Base-by-base conservation (phyloP, 1,140 invertebrate genomes). In the Bombus fervidus region DNA sequence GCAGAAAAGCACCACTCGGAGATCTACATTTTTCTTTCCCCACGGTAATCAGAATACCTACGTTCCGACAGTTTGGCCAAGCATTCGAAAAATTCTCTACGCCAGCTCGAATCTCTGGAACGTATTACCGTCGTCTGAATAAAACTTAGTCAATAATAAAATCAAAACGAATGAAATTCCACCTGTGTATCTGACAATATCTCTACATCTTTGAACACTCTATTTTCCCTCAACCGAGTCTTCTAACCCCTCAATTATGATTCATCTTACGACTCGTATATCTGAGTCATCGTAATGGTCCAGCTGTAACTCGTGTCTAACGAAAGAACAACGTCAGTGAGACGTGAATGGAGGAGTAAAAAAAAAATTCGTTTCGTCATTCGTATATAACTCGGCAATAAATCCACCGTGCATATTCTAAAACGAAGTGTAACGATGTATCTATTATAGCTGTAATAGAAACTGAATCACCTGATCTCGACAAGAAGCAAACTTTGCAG, bases 201-300 rank as follows among this genome's bases (percentile, higher is more conserved):
- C 18, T 22, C 18, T 37, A 9, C 34, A 34, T 18, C 34, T 8
- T 37, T 22, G 5, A 39, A 4, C 9, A 25, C 18, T 69, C 0
- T 18, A 37, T 69, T 69, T 39, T 41, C 12, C 25, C 9, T 15
- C 31, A 0, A n/a, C 31, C 13, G 22, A 8, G 28, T 37, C 31
- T n/a, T 37, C 22, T 53, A 74, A 34, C 57, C 71, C 80, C 71
- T 74, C 15, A 2, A 64, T 74, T 74, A 47, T 74, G 80, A 82
- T n/a, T 82, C 80, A 82, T 74, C 69, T 18, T 22, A 1, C 78
- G 37, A 73, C 41, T 53, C 25, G 43, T 18, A 25, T 10, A 53
- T n/a, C 53, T 74, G 80, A 82, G 22, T 82, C 80, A 82, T 73
- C 62, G 74, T 43, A 28, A 77, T 28, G 28, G 59, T 34, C 39